Base-by-base conservation (phyloP, 2,888 invertebrate genomes). In the Lasioglossum figueresi region DNA sequence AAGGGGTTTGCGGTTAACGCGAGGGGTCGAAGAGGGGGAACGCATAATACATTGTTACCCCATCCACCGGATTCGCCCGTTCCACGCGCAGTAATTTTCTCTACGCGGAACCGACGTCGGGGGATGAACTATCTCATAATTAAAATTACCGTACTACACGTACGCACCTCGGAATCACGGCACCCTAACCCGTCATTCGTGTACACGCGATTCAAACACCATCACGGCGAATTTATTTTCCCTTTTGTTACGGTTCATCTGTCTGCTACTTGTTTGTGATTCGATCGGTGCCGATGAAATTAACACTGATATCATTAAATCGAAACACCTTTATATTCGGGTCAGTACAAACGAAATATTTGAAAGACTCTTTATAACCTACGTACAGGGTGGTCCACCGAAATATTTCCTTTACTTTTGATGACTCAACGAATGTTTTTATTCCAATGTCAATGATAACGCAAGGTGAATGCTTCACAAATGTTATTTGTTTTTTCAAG, bases 11-110 rank as follows among this genome's bases (percentile, higher is more conserved):
- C 89, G 94, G 94, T 94, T 92, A 91, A 90, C 89, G 87, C 90
- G 89, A 91, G 92, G 92, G 93, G 91, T 91, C 90, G 92, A 88
- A 90, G 87, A 90, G 90, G 90, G 88, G n/a, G 87, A 88, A 90
- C 91, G 88, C 88, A 94, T 94, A 94, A 94, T 94, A 94, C 94
- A 93, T 94, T 94, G 94, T 94, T 94, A 94, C 92, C 93, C 94
- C 93, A 92, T 92, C 93, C 90, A 90, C 92, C 90, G 88, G 86
- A 84, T 88, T 86, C 89, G 84, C 88, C 88, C 83, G 4, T 86
- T 87, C 88, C 77, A 73, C 56, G 83, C 79, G 45, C 88, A 82
- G 91, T 92, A 91, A 92, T 92, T 92, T 90, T 88, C 90, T 87
- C 90, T 73, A 77, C 84, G 52, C 89, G 79, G 80, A 78, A 86